phyloP scores from a whole-genome alignment of 2,113 vertebrate genomes.

The Steatornis caripensis region DNA sequence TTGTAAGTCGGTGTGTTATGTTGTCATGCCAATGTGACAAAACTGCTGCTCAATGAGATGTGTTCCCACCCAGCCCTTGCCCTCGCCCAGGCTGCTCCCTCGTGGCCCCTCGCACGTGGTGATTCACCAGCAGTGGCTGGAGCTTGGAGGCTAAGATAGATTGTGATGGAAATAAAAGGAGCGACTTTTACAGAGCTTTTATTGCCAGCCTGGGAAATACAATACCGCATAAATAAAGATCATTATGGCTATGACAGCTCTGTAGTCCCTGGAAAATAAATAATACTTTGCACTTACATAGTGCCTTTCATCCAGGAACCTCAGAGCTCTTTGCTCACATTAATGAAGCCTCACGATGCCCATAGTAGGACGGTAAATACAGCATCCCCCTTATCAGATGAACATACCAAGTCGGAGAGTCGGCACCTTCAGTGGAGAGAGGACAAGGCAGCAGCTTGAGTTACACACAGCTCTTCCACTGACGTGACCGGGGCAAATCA shows the following conservation, averaged over 20 bases:
- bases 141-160: neutral
- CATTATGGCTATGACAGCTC: conserved; percentile 22
- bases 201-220: neutral
- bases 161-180: conserved; percentile 19
- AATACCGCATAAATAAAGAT: conserved; percentile 35
- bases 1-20: neutral
- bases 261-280: conserved; percentile 54
- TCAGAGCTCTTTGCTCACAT: neutral
- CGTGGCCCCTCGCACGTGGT: accelerated
- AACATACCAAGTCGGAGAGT: neutral
- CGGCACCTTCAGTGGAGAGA: neutral
- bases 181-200: conserved; percentile 22
- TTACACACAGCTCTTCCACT: neutral
- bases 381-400: neutral
- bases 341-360: neutral
- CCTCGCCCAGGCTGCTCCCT: neutral
- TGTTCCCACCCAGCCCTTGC: neutral
- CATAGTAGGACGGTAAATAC: neutral
- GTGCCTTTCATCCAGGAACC: neutral
- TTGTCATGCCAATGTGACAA: neutral
- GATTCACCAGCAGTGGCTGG: neutral
- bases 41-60: neutral
- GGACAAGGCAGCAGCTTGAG: neutral
- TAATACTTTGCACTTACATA: conserved; percentile 11
- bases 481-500: accelerated